Base-by-base conservation (phyloP, 2,113 vertebrate species). In the Seriola rivoliana region DNA sequence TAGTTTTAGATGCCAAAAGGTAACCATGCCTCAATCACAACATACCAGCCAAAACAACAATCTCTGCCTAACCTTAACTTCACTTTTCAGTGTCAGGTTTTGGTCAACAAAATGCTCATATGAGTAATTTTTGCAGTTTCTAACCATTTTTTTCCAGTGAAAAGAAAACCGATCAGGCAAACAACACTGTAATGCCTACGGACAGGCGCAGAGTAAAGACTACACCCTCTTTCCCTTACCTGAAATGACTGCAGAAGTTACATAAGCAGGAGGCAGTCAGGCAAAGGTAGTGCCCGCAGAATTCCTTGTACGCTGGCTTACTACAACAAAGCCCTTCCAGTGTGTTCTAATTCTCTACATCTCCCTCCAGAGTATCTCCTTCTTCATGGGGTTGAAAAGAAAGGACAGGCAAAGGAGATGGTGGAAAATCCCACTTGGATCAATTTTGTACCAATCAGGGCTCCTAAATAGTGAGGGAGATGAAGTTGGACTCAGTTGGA, bases 401-500 rank as follows among this genome's bases (percentile, higher is more conserved):
- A 75, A 38, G 60, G 58, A 85, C 8, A 59, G 48, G 68, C 46
- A 84, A 60, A 84, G 46, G 48, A 81, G 78, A 75, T 52, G 60
- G 58, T 58, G 54, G 62, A 90, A 91, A 89, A 89, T 91, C 89
- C 85, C 80, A 76, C 75, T 70, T 83, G 87, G 85, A 86, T 92
- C 84, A 85, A 81, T 92, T 93, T 81, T 79, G 84, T 74, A 87
- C 78, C 85, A 93, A 88, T 84, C 68, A 77, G 64, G 55, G 60
- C 81, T 78, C 65, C 73, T 81, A 82, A 89, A 87, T 77, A 87
- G 66, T 54, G 32, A 60, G n/a, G 42, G 59, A 91, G 87, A 90
- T 85, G 74, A 88, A 85, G 77, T 75, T 91, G 78, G 84, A 86
- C 65, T 70, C 25, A 71, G 60, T 75, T 78, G 87, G 76, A 85